Conservation (phyloP, 2,888 invertebrate species). For the Limnephilus auricula region DNA sequence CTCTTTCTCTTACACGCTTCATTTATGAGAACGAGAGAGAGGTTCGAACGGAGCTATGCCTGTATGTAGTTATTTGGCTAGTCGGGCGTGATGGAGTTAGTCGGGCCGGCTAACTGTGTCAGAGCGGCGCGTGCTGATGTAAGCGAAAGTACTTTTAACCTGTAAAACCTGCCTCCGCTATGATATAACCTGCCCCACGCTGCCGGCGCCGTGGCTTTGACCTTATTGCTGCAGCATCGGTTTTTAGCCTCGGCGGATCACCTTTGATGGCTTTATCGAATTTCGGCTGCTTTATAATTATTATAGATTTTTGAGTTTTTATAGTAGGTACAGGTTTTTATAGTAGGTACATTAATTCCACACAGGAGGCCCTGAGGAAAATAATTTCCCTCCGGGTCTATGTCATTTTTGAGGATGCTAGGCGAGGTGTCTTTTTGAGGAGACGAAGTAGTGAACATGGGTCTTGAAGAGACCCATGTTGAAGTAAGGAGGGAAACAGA, state of each 20-base stretch:
- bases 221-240: conserved; percentile 20
- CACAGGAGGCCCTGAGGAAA: no score
- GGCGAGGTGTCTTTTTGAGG: no score
- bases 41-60: neutral
- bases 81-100: neutral
- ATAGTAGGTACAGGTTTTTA: no score
- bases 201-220: conserved; percentile 33
- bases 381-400: no score
- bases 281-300: neutral
- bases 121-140: conserved; percentile 28
- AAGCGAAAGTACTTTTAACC: conserved; percentile 29
- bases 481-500: no score
- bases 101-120: conserved; percentile 4
- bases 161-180: conserved; percentile 16
- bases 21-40: neutral
- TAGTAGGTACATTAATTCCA: no score
- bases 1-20: neutral
- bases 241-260: neutral
- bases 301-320: neutral
- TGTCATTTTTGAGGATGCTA: no score
- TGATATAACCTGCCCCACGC: conserved; percentile 34
- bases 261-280: neutral
- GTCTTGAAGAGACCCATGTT: no score
- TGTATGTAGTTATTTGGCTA: neutral
- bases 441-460: no score